These are phyloP conservation scores for Myanophis thanlyinensis DNA, from an alignment of 2,113 vertebrate species.

Conservation along the genomic window DNA sequence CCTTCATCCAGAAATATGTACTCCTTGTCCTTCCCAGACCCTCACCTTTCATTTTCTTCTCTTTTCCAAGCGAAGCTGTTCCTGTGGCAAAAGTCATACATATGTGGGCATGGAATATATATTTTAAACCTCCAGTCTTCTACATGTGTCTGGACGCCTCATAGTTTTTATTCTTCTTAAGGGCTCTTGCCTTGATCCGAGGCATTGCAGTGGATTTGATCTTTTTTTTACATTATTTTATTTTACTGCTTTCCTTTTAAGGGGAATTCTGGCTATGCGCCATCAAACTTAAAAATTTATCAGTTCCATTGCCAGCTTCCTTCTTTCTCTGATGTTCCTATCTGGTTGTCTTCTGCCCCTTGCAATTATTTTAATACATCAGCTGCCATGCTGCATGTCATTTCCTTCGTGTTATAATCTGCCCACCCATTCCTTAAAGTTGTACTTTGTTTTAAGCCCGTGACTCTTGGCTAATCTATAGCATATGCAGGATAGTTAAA, in stretches of 20 bases:
- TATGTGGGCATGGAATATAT: neutral
- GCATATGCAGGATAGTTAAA: neutral
- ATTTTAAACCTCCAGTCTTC: neutral
- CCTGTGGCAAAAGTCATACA: neutral
- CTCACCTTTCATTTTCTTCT: neutral
- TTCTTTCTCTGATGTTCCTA: neutral
- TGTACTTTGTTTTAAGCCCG: neutral
- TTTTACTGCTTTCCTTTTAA: neutral
- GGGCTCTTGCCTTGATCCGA: neutral
- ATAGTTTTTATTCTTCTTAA: neutral
- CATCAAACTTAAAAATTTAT: neutral
- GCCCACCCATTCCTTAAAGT: neutral
- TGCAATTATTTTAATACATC: neutral
- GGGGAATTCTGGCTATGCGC: neutral
- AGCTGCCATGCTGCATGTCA: neutral
- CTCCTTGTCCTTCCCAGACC: neutral
- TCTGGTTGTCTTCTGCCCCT: neutral
- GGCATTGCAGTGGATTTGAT: neutral
- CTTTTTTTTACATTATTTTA: neutral
- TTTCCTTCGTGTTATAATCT: neutral
- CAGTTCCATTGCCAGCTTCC: neutral
- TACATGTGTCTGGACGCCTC: neutral
- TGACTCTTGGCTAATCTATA: neutral
- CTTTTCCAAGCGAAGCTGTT: neutral
- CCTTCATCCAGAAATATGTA: neutral